Evolutionary conservation across 2,113 vertebrate genomes (phyloP).

Genomic region (Alosa alosa): DNA sequence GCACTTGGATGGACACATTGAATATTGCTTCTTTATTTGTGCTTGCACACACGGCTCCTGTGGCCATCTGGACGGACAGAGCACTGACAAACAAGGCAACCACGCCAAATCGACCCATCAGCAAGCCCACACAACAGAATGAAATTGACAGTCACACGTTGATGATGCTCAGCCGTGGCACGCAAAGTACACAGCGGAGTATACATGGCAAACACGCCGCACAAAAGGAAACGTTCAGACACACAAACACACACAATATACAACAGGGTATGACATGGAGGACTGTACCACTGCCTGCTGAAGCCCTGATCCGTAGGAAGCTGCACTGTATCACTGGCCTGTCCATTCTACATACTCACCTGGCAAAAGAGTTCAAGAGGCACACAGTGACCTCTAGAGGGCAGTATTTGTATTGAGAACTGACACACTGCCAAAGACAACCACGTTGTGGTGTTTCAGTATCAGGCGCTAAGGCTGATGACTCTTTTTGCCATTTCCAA

Average conservation of each 20-base stretch:
- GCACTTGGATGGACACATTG: background rate
- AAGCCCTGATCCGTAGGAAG: slow-evolving; percentile 75
- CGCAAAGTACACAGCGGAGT: background rate
- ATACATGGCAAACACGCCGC: background rate
- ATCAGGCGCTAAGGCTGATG: no score
- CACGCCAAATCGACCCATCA: background rate
- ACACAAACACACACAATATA: slow-evolving; percentile 30
- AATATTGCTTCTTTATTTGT: no score
- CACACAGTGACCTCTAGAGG: background rate
- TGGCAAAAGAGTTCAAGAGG: background rate
- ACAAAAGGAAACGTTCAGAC: slow-evolving; percentile 22
- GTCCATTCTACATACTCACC: background rate
- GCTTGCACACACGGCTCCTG: background rate
- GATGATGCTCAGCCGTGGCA: background rate
- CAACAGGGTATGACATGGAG: slow-evolving; percentile 67
- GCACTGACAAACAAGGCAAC: background rate
- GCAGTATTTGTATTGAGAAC: no score
- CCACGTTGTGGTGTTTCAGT: background rate
- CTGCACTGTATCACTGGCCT: slow-evolving; percentile 69
- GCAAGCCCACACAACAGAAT: background rate
- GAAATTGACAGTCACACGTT: background rate
- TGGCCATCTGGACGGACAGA: background rate
- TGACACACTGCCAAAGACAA: background rate
- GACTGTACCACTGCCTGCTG: slow-evolving; percentile 69
- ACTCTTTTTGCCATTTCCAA: background rate